Evolutionary conservation across 2,113 vertebrate species (phyloP).

Genomic region (Pseudorectes ferrugineus): DNA sequence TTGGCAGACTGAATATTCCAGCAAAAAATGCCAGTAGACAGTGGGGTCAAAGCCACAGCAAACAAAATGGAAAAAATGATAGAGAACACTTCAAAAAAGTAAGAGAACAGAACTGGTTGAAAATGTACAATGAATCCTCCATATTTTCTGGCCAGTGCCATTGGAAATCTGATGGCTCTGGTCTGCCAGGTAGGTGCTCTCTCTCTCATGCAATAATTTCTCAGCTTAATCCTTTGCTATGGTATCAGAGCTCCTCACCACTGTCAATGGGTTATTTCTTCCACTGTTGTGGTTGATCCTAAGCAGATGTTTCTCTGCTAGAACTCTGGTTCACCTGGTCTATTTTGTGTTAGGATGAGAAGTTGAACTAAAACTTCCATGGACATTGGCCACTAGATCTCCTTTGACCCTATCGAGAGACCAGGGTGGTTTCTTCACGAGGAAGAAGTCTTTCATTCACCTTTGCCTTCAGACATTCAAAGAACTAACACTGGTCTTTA

Average conservation of each 20-base stretch:
- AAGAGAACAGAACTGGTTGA: background rate
- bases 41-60: background rate
- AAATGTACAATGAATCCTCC: background rate
- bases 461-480: background rate
- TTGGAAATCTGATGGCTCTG: background rate
- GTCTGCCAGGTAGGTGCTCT: background rate
- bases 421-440: background rate
- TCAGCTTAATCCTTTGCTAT: background rate
- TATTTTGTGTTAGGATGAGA: background rate
- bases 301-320: background rate
- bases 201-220: background rate
- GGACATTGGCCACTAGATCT: background rate
- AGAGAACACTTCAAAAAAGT: background rate
- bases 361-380: background rate
- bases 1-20: background rate
- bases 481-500: background rate
- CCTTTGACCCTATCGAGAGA: background rate
- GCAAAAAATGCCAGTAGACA: background rate
- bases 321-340: background rate
- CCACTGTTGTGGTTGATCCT: background rate
- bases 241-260: background rate
- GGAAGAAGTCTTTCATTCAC: fast-evolving
- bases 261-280: background rate
- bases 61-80: background rate
- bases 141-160: background rate